A percentile compares a stretch with the other conserved stretches of the same genome.
phyloP scores from a whole-genome alignment of 2,113 vertebrate genomes.

The Percina caprodes region DNA sequence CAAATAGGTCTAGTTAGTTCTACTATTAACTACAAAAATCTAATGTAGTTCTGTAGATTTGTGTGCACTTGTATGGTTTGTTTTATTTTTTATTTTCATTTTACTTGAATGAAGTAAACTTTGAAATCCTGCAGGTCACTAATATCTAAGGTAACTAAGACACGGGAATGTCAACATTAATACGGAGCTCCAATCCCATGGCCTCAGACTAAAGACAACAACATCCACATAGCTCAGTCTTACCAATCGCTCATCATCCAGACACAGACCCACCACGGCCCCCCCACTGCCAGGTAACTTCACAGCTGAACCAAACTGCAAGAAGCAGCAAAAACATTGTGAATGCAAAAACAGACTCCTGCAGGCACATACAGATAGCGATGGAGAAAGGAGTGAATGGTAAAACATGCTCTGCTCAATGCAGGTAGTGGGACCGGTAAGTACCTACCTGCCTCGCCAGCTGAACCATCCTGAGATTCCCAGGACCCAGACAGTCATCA shows the following conservation, averaged over 20 bases:
- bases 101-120: not conserved
- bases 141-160: not conserved
- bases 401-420: not conserved
- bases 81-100: not conserved
- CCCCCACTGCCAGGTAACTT: constrained; percentile 88
- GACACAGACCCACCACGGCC: constrained; percentile 86
- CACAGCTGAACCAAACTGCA: constrained; percentile 86
- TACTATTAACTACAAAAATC: not conserved
- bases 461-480: constrained; percentile 86
- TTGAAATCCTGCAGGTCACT: not conserved
- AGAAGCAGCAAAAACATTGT: constrained; percentile 1
- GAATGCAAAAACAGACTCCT: not conserved
- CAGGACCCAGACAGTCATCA: constrained; percentile 84
- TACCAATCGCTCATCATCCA: constrained; percentile 81
- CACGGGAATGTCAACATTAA: not conserved
- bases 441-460: constrained; percentile 82
- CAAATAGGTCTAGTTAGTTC: not conserved
- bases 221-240: not conserved
- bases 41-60: not conserved
- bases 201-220: not conserved
- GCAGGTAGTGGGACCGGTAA: not conserved
- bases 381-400: not conserved
- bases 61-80: not conserved
- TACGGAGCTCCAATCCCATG: not conserved
- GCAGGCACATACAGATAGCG: not conserved